These are phyloP conservation scores for Zingel zingel DNA, from an alignment of 2,113 vertebrate genomes.

Conservation along the genomic window DNA sequence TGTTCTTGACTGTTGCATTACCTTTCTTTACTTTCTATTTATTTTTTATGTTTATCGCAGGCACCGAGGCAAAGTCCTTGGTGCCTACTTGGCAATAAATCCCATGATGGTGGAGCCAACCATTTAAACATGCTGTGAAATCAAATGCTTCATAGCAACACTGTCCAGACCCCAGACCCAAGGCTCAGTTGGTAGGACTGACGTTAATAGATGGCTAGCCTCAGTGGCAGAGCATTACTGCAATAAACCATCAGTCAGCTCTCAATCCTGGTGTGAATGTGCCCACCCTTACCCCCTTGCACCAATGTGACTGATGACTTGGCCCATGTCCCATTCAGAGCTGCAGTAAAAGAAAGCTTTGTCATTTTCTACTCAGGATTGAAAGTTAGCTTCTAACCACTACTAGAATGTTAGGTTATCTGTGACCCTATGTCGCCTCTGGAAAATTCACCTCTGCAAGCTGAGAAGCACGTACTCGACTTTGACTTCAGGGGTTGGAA, in stretches of 20 bases:
- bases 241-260: slow-evolving; percentile 71
- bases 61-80: too few species aligned
- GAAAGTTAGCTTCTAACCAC: slow-evolving; percentile 50
- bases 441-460: slow-evolving; percentile 58
- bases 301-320: slow-evolving; percentile 65
- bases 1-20: too few species aligned
- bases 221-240: slow-evolving; percentile 51
- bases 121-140: slow-evolving; percentile 57
- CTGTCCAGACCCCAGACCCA: slow-evolving; percentile 28
- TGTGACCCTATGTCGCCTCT: slow-evolving; percentile 52
- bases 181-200: slow-evolving; percentile 40
- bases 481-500: slow-evolving; percentile 47
- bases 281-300: slow-evolving; percentile 48
- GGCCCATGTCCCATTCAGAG: slow-evolving; percentile 53
- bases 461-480: slow-evolving; percentile 50
- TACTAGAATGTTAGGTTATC: slow-evolving; percentile 59
- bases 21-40: too few species aligned
- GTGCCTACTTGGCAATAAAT: too few species aligned
- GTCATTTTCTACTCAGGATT: slow-evolving; percentile 55
- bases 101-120: slow-evolving; percentile 1
- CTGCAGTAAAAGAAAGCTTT: slow-evolving; percentile 48
- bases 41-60: too few species aligned
- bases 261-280: slow-evolving; percentile 58
- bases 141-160: slow-evolving; percentile 15
- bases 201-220: slow-evolving; percentile 67